phyloP scores from a whole-genome alignment of 30 jellyfish, hydroid and myxozoan species.

The Aurelia aurita complex sp. Pacific region DNA sequence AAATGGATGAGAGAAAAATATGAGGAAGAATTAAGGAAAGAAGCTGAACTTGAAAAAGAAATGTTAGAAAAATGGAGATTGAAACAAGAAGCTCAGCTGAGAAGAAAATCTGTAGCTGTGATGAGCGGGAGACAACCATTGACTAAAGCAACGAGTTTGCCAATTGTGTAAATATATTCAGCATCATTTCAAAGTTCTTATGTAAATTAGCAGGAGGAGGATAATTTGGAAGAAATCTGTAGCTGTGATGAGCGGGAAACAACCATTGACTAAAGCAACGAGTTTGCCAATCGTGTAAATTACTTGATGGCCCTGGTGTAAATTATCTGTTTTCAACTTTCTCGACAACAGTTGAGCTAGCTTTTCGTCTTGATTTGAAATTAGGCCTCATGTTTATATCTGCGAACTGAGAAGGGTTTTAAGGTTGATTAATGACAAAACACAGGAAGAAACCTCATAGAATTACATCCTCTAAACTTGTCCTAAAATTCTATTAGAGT shows the following conservation, averaged over 20 bases:
- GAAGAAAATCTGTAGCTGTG: conserved; percentile 49
- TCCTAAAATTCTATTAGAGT: too few relatives aligned
- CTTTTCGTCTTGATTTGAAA: too few relatives aligned
- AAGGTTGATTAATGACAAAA: too few relatives aligned
- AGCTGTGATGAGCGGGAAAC: neutral
- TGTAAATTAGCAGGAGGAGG: neutral
- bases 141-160: conserved; percentile 28
- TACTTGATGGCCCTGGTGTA: too few relatives aligned
- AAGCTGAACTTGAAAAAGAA: conserved; percentile 39
- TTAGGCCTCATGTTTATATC: too few relatives aligned
- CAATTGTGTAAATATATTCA: neutral
- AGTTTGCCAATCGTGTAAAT: too few relatives aligned
- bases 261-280: too few relatives aligned
- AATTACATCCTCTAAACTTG: too few relatives aligned
- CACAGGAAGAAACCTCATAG: too few relatives aligned
- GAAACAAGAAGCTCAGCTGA: conserved; percentile 18
- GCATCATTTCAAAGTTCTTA: neutral
- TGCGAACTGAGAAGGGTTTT: too few relatives aligned
- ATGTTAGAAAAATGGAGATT: conserved; percentile 64
- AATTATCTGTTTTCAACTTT: too few relatives aligned
- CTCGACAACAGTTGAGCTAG: too few relatives aligned
- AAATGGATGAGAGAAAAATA: conserved; percentile 66
- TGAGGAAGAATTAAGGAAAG: conserved; percentile 50
- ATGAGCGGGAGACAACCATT: neutral
- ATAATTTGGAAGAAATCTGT: neutral